Conservation (phyloP, 1,140 invertebrate genomes). For the Brachionus angularis region DNA sequence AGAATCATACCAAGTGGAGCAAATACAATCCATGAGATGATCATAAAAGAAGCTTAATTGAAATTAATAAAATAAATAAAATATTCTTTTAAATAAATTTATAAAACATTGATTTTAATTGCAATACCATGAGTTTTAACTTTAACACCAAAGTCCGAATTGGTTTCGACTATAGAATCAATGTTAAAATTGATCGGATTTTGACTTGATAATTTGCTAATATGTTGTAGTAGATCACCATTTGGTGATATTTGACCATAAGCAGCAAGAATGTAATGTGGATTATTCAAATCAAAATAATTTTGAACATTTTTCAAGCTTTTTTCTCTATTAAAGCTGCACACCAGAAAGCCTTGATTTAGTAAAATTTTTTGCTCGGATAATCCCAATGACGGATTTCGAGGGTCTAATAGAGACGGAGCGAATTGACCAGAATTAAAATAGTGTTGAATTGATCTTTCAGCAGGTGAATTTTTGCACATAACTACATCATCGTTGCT, state of each 20-base stretch:
- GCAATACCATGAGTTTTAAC: slow-evolving; percentile 22
- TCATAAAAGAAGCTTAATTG: slow-evolving; percentile 29
- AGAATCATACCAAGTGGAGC: slow-evolving; percentile 3
- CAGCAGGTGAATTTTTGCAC: slow-evolving; percentile 9
- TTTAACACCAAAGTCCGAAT: slow-evolving; percentile 33
- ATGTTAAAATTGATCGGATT: slow-evolving; percentile 4
- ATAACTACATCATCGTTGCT: slow-evolving; percentile 38
- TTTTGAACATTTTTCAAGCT: neutral
- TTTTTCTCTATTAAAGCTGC: slow-evolving; percentile 21
- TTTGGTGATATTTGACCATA: neutral
- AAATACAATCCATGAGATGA: slow-evolving; percentile 34
- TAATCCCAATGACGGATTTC: slow-evolving; percentile 5
- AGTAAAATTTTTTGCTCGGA: neutral
- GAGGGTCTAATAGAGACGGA: neutral
- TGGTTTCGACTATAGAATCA: neutral
- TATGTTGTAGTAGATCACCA: slow-evolving; percentile 30
- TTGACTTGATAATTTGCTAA: slow-evolving; percentile 15
- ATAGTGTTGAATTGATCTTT: slow-evolving; percentile 28
- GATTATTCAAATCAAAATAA: slow-evolving; percentile 26
- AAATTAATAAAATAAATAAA: neutral
- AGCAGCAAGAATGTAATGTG: slow-evolving; percentile 12
- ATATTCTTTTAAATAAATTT: neutral
- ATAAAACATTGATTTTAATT: neutral
- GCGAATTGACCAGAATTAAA: slow-evolving; percentile 4
- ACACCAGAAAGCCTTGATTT: slow-evolving; percentile 5